Percentiles rank a stretch among this genome's conserved stretches.
These are phyloP conservation scores for Aulostomus chinensis DNA, from an alignment of 2,797 vertebrate genomes.

Conservation along the genomic window DNA sequence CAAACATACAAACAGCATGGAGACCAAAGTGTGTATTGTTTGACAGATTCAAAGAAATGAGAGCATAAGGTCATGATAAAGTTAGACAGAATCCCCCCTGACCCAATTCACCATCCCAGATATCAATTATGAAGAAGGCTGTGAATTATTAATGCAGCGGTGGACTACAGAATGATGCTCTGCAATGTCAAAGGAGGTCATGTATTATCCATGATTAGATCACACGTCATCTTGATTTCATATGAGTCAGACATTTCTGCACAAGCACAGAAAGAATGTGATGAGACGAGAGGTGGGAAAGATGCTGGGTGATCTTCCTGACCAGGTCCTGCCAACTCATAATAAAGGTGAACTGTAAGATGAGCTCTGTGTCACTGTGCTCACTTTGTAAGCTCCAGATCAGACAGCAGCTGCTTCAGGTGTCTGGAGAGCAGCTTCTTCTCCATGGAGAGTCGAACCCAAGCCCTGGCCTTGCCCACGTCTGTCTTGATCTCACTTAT, in stretches of 20 bases:
- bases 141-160: conserved; percentile 67
- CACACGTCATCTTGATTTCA: conserved; percentile 44
- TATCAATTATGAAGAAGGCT: conserved; percentile 75
- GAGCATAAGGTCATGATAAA: conserved; percentile 40
- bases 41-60: conserved; percentile 11
- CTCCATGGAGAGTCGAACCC: conserved; percentile 98
- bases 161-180: conserved; percentile 45
- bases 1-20: not conserved
- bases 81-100: conserved; percentile 51
- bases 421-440: conserved; percentile 98
- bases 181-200: conserved; percentile 57
- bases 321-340: not conserved
- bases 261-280: conserved; percentile 29
- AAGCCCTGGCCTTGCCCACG: conserved; percentile 96
- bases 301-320: not conserved
- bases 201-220: conserved; percentile 66
- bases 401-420: conserved; percentile 94
- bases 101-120: conserved; percentile 67
- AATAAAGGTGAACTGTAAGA: too few relatives aligned
- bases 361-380: conserved; percentile 32
- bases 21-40: conserved; percentile 3
- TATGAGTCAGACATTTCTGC: conserved; percentile 40
- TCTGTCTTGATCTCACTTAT: conserved; percentile 99
- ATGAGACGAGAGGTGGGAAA: not conserved
- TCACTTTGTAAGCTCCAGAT: conserved; percentile 97